Evolutionary conservation across 2,888 invertebrate species (phyloP).

Genomic region (Mantis religiosa): DNA sequence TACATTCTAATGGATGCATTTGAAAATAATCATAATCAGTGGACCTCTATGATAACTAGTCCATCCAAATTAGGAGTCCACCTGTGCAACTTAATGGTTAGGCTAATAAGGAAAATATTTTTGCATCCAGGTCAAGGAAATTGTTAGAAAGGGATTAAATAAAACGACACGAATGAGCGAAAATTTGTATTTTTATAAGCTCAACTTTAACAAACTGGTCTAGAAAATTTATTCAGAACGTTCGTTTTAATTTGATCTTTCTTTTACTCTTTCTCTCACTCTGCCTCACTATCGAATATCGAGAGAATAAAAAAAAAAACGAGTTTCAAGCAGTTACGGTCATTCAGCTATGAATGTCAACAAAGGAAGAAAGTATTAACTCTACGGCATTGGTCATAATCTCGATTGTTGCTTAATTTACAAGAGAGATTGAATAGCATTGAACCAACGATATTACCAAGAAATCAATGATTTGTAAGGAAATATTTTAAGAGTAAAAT

Average conservation of each 20-base stretch:
- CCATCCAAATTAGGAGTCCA: neutral
- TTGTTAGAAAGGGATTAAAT: neutral
- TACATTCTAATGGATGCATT: too few relatives aligned
- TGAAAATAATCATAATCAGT: too few relatives aligned
- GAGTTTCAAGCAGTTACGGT: neutral
- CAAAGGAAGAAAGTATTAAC: neutral
- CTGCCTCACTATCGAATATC: too few relatives aligned
- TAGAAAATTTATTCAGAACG: neutral
- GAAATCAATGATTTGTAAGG: neutral
- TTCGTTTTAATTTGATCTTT: too few relatives aligned
- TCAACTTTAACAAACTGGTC: neutral
- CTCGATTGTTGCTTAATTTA: neutral
- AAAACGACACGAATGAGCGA: neutral
- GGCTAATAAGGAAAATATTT: neutral
- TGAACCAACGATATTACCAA: neutral
- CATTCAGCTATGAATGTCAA: neutral
- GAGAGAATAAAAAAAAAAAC: neutral
- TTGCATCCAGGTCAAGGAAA: neutral
- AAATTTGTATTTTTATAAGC: neutral
- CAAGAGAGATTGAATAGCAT: neutral
- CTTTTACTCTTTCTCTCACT: too few relatives aligned
- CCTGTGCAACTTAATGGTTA: neutral
- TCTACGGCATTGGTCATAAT: neutral
- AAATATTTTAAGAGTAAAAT: too few relatives aligned
- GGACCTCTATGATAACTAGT: neutral